Evolutionary conservation across 2,113 vertebrate genomes (phyloP).

Genomic region (Naja naja): DNA sequence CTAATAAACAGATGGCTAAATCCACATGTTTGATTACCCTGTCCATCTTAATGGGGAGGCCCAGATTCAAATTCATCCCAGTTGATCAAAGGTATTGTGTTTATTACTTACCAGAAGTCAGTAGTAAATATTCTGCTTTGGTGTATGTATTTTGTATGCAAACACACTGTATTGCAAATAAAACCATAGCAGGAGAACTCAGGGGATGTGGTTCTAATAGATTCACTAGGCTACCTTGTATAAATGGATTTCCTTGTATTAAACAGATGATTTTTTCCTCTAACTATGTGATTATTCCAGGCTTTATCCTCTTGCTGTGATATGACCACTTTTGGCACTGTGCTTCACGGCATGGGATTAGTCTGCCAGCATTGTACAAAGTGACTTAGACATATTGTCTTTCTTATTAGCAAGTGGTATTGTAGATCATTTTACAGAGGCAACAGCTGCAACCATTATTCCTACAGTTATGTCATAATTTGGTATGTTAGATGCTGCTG

Average conservation of each 20-base stretch:
- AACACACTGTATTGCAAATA: slow-evolving; percentile 34
- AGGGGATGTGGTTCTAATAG: slow-evolving; percentile 53
- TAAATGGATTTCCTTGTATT: slow-evolving; percentile 67
- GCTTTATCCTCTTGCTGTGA: slow-evolving; percentile 65
- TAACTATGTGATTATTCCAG: slow-evolving; percentile 70
- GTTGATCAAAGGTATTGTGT: slow-evolving; percentile 4
- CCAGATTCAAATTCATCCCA: background rate
- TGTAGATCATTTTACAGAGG: slow-evolving; percentile 72
- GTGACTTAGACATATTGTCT: slow-evolving; percentile 63
- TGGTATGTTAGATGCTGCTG: slow-evolving; percentile 66
- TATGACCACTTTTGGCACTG: slow-evolving; percentile 61
- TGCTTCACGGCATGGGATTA: slow-evolving; percentile 63
- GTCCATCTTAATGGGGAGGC: background rate
- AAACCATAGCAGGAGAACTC: slow-evolving; percentile 39
- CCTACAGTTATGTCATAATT: slow-evolving; percentile 69
- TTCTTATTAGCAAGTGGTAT: slow-evolving; percentile 64
- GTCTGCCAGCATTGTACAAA: slow-evolving; percentile 60
- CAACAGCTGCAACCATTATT: slow-evolving; percentile 72
- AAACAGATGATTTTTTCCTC: slow-evolving; percentile 54
- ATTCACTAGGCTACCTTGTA: slow-evolving; percentile 65
- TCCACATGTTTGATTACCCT: background rate
- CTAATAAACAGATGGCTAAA: background rate
- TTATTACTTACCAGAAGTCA: slow-evolving; percentile 30
- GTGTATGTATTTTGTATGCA: slow-evolving; percentile 31
- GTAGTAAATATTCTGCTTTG: slow-evolving; percentile 50